Evolutionary conservation across 2,888 invertebrate species (phyloP).

Genomic region (Lasiommata megera): DNA sequence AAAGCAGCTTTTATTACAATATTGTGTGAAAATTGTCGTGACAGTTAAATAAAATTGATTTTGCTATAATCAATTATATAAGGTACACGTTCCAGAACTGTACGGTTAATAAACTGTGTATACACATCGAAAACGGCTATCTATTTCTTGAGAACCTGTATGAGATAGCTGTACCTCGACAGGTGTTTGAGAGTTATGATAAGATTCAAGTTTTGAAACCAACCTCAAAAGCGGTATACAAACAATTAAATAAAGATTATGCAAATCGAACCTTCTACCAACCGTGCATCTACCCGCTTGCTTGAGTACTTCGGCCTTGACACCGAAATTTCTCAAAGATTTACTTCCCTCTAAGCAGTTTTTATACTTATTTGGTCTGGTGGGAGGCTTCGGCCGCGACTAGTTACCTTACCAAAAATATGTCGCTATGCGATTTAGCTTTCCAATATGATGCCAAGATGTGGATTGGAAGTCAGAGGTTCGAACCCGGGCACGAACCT

Average conservation of each 20-base stretch:
- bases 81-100: neutral
- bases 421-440: too few species aligned
- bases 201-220: slow-evolving; percentile 33
- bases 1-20: too few species aligned
- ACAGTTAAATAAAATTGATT: too few species aligned
- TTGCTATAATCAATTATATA: too few species aligned
- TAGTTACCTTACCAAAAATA: too few species aligned
- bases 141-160: slow-evolving; percentile 23
- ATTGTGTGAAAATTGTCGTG: too few species aligned
- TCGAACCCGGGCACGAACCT: too few species aligned
- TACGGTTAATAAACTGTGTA: neutral
- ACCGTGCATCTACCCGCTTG: slow-evolving; percentile 7
- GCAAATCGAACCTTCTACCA: slow-evolving; percentile 32
- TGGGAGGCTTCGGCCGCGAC: too few species aligned
- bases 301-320: slow-evolving; percentile 27
- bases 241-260: slow-evolving; percentile 42
- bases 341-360: neutral
- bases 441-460: too few species aligned
- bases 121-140: slow-evolving; percentile 18
- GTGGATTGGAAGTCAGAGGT: too few species aligned
- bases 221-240: slow-evolving; percentile 29
- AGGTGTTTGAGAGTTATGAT: slow-evolving; percentile 33
- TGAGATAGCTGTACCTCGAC: slow-evolving; percentile 28
- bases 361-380: too few species aligned
- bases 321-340: slow-evolving; percentile 14